A percentile compares a stretch with the other conserved stretches of the same genome.
Evolutionary conservation across 2,797 vertebrate species (phyloP).

Genomic region (Iguana delicatissima): DNA sequence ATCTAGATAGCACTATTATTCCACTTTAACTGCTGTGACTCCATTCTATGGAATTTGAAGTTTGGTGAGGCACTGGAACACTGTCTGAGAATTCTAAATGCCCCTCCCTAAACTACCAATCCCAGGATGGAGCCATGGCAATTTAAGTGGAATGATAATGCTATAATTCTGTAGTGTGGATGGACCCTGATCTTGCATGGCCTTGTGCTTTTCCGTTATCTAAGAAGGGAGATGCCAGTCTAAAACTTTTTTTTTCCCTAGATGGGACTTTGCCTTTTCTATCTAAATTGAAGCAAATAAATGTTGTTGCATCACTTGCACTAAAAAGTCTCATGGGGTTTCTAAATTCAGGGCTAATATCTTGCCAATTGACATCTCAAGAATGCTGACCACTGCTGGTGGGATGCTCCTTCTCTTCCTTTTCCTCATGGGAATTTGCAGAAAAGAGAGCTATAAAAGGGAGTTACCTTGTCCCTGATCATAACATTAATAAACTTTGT

Average conservation of each 20-base stretch:
- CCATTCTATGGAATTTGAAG: no score
- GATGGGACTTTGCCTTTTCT: background rate
- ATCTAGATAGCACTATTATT: no score
- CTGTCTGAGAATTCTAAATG: no score
- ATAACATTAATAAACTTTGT: constrained; percentile 69
- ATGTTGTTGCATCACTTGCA: accelerated
- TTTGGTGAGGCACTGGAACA: no score
- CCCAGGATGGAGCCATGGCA: no score
- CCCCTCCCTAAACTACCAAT: no score
- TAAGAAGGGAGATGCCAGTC: no score
- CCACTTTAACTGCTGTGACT: no score
- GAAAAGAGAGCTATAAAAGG: constrained; percentile 22
- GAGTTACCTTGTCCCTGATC: constrained; percentile 44
- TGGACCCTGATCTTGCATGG: background rate
- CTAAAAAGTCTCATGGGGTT: accelerated
- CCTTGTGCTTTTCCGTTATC: background rate
- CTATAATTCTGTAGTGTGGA: no score
- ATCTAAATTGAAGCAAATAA: background rate
- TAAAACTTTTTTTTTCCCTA: no score
- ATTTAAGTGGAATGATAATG: no score
- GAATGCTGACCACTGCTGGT: background rate
- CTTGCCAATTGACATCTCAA: constrained; percentile 19
- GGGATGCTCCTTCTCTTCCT: constrained; percentile 24
- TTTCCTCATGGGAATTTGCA: background rate
- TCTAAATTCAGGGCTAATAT: constrained; percentile 2